Evolutionary conservation across 2,888 invertebrate species (phyloP).

Genomic region (Acanthosepion esculentum): DNA sequence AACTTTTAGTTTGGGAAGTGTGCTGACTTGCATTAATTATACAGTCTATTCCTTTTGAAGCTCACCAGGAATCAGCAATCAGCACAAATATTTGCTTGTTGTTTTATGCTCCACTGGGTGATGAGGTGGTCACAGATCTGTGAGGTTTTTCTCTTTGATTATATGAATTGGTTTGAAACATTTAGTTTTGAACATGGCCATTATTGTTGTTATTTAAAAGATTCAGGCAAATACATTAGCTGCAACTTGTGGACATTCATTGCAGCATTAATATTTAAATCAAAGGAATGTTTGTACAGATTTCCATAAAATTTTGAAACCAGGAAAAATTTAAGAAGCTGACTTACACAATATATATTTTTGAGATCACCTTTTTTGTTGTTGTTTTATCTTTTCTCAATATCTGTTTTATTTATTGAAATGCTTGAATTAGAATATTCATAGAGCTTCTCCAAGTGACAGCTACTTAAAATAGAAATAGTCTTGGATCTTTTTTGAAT

Average conservation of each 20-base stretch:
- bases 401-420: neutral
- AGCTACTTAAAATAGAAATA: neutral
- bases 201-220: neutral
- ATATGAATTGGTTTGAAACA: neutral
- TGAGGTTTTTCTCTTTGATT: too few relatives aligned
- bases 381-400: neutral
- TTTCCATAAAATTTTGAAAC: neutral
- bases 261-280: neutral
- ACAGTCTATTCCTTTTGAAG: too few relatives aligned
- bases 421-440: neutral
- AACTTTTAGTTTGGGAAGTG: neutral
- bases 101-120: neutral
- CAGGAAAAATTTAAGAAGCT: neutral
- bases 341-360: neutral
- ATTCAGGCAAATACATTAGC: neutral
- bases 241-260: neutral
- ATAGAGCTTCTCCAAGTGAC: neutral
- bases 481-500: neutral
- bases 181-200: neutral
- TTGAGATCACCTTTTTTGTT: too few relatives aligned
- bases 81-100: neutral
- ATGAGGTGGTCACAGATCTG: neutral
- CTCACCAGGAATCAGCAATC: neutral
- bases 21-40: neutral
- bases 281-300: neutral